Evolutionary conservation across 2,888 invertebrate genomes (phyloP).

Genomic region (Drosophila paranaensis): DNA sequence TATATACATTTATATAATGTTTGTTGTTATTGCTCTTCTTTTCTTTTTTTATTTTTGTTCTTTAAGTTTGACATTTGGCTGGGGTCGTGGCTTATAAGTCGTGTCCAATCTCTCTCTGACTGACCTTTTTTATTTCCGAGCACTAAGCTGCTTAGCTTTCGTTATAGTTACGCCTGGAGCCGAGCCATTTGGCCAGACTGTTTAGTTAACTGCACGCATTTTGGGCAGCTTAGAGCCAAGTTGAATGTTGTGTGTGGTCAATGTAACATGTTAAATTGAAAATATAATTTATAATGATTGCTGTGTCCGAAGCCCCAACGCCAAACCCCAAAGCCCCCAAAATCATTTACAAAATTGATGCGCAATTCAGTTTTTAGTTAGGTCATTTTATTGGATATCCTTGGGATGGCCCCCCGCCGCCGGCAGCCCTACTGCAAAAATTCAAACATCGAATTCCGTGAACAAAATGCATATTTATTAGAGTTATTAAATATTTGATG

Average conservation of each 20-base stretch:
- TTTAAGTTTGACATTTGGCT: constrained; percentile 11
- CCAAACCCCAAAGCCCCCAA: background rate
- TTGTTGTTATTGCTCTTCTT: background rate
- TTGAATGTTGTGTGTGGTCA: constrained; percentile 1
- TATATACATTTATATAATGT: constrained; percentile 6
- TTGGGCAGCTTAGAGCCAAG: constrained; percentile 9
- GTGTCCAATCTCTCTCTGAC: constrained; percentile 24
- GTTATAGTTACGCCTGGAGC: constrained; percentile 19
- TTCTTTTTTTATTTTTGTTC: background rate
- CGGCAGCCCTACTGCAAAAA: background rate
- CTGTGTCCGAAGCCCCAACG: background rate
- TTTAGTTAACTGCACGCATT: constrained; percentile 4
- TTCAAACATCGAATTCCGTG: background rate
- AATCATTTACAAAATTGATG: constrained; percentile 21
- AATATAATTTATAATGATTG: constrained; percentile 18
- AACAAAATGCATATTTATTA: constrained; percentile 49
- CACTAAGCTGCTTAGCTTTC: constrained; percentile 47
- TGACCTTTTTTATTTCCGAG: constrained; percentile 31
- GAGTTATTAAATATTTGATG: constrained; percentile 15
- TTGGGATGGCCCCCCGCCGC: too few relatives aligned
- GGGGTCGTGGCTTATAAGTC: constrained; percentile 17
- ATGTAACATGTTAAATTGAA: constrained; percentile 6
- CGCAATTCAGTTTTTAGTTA: background rate
- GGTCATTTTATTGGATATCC: constrained; percentile 9
- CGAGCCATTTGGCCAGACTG: constrained; percentile 19